Evolutionary conservation across 2,888 invertebrate genomes (phyloP).

Genomic region (Macaria liturata): DNA sequence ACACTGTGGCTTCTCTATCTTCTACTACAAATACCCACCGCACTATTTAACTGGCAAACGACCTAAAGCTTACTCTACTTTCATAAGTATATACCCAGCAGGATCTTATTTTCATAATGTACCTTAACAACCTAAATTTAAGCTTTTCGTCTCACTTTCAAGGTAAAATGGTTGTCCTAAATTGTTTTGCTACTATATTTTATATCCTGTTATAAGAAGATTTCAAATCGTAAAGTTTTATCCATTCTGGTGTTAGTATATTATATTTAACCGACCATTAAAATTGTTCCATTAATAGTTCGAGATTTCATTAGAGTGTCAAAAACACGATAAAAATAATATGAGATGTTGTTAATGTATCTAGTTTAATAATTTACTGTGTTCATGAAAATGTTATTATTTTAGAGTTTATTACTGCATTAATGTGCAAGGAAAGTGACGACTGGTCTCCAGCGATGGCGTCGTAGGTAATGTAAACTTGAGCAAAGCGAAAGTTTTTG

Average conservation of each 20-base stretch:
- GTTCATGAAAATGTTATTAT: constrained; percentile 41
- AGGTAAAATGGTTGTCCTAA: constrained; percentile 65
- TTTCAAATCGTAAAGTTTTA: constrained; percentile 23
- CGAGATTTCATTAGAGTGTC: too few relatives aligned
- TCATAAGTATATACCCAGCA: constrained; percentile 6
- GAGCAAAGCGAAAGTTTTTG: not conserved
- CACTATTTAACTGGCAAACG: constrained; percentile 17
- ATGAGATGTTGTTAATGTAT: not conserved
- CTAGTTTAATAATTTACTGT: constrained; percentile 40
- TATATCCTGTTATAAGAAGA: constrained; percentile 30
- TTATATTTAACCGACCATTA: not conserved
- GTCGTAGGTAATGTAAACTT: not conserved
- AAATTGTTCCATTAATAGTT: too few relatives aligned
- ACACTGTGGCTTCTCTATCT: constrained; percentile 49
- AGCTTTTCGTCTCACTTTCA: constrained; percentile 67
- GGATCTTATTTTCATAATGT: constrained; percentile 16
- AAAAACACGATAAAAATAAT: too few relatives aligned
- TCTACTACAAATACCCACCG: constrained; percentile 32
- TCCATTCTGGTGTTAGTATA: constrained; percentile 23
- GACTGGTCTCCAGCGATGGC: too few relatives aligned
- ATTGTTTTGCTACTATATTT: constrained; percentile 51
- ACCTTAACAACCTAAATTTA: constrained; percentile 23
- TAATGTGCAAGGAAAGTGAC: not conserved
- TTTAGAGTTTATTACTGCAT: constrained; percentile 24
- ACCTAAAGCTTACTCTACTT: constrained; percentile 15